Evolutionary conservation across 2,113 vertebrate genomes (phyloP).

Genomic region (Laterallus jamaicensis): DNA sequence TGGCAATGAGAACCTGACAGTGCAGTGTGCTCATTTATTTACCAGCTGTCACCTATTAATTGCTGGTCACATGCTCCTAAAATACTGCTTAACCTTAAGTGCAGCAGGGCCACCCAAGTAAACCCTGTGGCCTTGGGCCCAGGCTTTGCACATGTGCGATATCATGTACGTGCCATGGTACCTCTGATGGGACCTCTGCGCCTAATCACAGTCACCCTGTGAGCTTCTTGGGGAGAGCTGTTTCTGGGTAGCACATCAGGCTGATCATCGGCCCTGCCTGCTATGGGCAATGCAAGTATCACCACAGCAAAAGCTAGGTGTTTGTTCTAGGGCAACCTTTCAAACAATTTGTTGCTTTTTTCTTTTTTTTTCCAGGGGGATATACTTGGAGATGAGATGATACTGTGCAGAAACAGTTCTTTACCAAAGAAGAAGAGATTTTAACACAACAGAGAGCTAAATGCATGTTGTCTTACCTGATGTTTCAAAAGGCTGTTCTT

Average conservation of each 20-base stretch:
- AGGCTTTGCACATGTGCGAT: neutral
- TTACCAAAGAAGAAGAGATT: neutral
- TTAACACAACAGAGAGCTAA: neutral
- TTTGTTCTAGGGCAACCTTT: neutral
- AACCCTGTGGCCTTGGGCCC: neutral
- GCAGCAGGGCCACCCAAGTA: neutral
- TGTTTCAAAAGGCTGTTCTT: neutral
- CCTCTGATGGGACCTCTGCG: neutral
- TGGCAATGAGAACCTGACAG: neutral
- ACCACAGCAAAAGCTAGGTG: neutral
- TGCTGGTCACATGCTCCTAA: neutral
- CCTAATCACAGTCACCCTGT: fast-evolving
- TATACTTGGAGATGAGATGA: neutral
- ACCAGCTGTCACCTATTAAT: neutral
- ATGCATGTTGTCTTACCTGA: neutral
- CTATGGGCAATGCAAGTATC: neutral
- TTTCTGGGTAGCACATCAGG: neutral
- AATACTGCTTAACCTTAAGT: neutral
- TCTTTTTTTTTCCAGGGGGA: fast-evolving
- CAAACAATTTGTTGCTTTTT: neutral
- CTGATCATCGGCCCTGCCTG: neutral
- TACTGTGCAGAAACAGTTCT: neutral
- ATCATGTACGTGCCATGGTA: fast-evolving
- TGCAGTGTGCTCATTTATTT: neutral
- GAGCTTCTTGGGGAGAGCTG: fast-evolving